Evolutionary conservation across 2,797 vertebrate species (phyloP).

Genomic region (Rhincodon typus): DNA sequence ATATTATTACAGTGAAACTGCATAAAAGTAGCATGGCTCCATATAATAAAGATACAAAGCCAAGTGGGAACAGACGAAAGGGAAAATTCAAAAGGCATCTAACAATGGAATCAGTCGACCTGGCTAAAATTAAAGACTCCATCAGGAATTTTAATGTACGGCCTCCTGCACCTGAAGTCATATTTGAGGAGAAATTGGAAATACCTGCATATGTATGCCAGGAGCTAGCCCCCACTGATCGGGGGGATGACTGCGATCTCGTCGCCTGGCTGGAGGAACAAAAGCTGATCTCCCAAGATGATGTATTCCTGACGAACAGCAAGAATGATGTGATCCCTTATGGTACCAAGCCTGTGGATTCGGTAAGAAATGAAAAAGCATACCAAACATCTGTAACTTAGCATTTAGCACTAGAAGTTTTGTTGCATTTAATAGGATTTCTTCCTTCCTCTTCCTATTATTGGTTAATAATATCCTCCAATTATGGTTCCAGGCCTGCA

Average conservation of each 20-base stretch:
- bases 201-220: constrained; percentile 42
- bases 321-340: constrained; percentile 72
- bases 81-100: neutral
- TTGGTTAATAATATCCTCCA: neutral
- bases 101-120: constrained; percentile 23
- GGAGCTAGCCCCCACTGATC: constrained; percentile 77
- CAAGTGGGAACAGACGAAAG: neutral
- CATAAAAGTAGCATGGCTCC: constrained; percentile 36
- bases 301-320: constrained; percentile 84
- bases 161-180: neutral
- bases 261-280: constrained; percentile 71
- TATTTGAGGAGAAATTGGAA: constrained; percentile 39
- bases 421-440: neutral
- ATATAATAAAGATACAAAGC: constrained; percentile 21
- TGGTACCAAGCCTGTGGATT: constrained; percentile 55
- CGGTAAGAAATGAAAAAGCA: constrained; percentile 37
- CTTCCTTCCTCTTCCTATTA: neutral
- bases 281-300: constrained; percentile 64
- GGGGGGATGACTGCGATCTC: constrained; percentile 89
- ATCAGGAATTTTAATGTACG: neutral
- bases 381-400: neutral
- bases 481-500: neutral
- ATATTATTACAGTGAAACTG: constrained; percentile 19
- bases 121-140: constrained; percentile 37
- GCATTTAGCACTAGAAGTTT: neutral